These are phyloP conservation scores for Otus sunia DNA, from an alignment of 2,113 vertebrate genomes.

Conservation along the genomic window DNA sequence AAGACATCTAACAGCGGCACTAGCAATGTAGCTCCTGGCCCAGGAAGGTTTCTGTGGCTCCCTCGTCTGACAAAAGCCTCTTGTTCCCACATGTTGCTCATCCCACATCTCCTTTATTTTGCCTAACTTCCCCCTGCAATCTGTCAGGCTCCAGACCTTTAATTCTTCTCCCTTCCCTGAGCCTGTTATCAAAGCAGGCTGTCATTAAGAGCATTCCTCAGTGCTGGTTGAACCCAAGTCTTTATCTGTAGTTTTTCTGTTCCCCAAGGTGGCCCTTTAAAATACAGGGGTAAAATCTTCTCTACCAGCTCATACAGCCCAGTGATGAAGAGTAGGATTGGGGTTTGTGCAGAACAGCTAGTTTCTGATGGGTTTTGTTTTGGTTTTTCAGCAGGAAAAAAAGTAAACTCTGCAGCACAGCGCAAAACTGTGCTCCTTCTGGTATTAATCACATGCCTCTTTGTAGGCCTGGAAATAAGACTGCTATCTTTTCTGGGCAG, in stretches of 20 bases:
- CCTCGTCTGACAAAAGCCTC: neutral
- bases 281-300: neutral
- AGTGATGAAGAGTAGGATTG: neutral
- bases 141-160: neutral
- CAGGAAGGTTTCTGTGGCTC: neutral
- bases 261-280: neutral
- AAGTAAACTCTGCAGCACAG: neutral
- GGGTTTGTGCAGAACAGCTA: neutral
- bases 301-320: neutral
- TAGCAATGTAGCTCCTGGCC: neutral
- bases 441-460: neutral
- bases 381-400: neutral
- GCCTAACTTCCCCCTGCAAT: neutral
- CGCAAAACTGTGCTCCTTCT: neutral
- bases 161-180: neutral
- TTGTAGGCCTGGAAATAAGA: neutral
- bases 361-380: neutral
- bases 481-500: neutral
- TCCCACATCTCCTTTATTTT: neutral
- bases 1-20: neutral
- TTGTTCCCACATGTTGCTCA: neutral
- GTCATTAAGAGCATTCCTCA: neutral
- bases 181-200: neutral
- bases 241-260: neutral
- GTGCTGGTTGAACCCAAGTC: neutral